phyloP scores from a whole-genome alignment of 2,113 vertebrate genomes.

The Raja brachyura region DNA sequence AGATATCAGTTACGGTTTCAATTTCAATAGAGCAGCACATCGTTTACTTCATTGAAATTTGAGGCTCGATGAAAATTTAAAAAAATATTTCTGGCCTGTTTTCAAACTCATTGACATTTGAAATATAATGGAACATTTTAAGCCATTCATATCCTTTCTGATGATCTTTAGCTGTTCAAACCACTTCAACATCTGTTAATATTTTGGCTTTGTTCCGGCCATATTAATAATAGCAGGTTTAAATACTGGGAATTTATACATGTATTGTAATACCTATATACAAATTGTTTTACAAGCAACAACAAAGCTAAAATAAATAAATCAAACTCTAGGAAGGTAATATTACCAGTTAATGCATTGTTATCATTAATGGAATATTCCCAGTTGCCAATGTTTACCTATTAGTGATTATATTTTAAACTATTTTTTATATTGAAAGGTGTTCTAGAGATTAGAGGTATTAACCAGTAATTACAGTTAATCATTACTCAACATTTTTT shows the following conservation, averaged over 20 bases:
- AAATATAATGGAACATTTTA: neutral
- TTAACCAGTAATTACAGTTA: neutral
- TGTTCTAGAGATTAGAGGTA: neutral
- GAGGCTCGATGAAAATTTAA: neutral
- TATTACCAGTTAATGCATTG: too few species aligned
- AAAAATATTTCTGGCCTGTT: neutral
- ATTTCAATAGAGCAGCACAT: neutral
- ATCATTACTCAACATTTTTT: neutral
- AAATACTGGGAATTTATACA: neutral
- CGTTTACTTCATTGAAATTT: neutral
- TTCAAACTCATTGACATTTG: neutral
- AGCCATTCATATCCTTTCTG: neutral
- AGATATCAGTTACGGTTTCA: neutral
- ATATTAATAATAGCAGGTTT: neutral
- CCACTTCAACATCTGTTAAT: neutral
- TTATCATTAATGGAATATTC: neutral
- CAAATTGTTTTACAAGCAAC: constrained; percentile 5
- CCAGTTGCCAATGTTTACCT: neutral
- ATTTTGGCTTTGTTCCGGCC: neutral
- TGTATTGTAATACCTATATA: neutral
- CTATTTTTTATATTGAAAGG: neutral
- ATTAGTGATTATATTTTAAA: neutral
- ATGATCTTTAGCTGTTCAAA: neutral
- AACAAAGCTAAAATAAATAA: neutral
- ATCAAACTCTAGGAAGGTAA: neutral